Percentiles rank a stretch among this genome's conserved stretches.
phyloP scores from a whole-genome alignment of 1,140 invertebrate genomes.

The Hylyphantes graminicola region DNA sequence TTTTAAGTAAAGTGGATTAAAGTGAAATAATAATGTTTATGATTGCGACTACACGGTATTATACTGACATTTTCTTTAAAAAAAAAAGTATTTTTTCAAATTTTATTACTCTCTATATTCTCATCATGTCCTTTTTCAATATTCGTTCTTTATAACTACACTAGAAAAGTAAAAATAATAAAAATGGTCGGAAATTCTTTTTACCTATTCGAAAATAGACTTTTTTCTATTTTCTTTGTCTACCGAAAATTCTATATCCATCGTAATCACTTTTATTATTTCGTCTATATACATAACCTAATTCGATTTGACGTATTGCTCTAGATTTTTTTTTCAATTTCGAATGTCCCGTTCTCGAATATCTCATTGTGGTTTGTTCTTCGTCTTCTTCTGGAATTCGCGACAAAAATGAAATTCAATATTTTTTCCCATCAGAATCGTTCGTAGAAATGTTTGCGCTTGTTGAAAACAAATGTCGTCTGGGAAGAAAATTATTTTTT shows the following conservation, averaged over 20 bases:
- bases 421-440: too few relatives aligned
- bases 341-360: not conserved
- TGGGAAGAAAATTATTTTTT: too few relatives aligned
- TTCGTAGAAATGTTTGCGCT: too few relatives aligned
- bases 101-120: not conserved
- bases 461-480: too few relatives aligned
- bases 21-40: slow-evolving; percentile 41
- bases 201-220: not conserved
- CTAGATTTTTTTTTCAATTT: slow-evolving; percentile 20
- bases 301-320: slow-evolving; percentile 34
- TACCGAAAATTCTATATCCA: not conserved
- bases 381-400: not conserved
- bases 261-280: not conserved
- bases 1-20: slow-evolving; percentile 49
- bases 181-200: not conserved
- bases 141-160: slow-evolving; percentile 4
- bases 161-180: slow-evolving; percentile 5
- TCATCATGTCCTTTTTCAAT: not conserved
- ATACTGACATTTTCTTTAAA: not conserved
- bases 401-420: too few relatives aligned
- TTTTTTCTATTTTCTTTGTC: not conserved
- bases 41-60: slow-evolving; percentile 14
- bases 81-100: slow-evolving; percentile 31
- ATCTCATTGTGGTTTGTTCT: not conserved
- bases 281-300: slow-evolving; percentile 5